These are phyloP conservation scores for Meloidogyne floridensis DNA, from an alignment of 1,140 invertebrate species.

Conservation along the genomic window DNA sequence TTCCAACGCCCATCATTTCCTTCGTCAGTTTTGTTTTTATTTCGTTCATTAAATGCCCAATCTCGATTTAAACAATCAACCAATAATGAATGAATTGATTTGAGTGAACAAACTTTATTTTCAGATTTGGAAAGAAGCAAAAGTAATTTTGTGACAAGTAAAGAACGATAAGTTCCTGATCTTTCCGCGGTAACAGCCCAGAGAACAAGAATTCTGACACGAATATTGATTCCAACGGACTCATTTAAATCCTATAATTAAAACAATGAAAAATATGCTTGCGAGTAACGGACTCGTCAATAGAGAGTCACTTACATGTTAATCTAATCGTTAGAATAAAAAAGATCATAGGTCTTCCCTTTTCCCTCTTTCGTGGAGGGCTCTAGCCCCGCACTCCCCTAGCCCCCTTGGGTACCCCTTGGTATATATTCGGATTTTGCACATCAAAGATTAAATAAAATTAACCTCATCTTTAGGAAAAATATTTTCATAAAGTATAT, in stretches of 20 bases:
- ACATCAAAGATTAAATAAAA: background rate
- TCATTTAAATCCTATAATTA: slow-evolving; percentile 3
- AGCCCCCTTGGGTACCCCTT: too few relatives aligned
- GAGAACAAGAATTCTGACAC: slow-evolving; percentile 39
- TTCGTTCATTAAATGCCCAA: slow-evolving; percentile 31
- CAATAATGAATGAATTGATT: slow-evolving; percentile 41
- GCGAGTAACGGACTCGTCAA: too few relatives aligned
- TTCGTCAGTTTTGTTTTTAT: slow-evolving; percentile 23
- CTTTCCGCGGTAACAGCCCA: slow-evolving; percentile 49
- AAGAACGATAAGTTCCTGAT: slow-evolving; percentile 47
- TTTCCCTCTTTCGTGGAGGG: too few relatives aligned
- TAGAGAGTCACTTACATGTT: too few relatives aligned
- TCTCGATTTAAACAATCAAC: slow-evolving; percentile 48
- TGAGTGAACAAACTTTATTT: slow-evolving; percentile 32
- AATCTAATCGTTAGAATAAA: too few relatives aligned
- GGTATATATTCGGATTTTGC: too few relatives aligned
- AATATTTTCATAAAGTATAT: slow-evolving; percentile 42
- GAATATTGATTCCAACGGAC: slow-evolving; percentile 27
- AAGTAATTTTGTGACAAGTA: slow-evolving; percentile 43
- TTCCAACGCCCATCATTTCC: slow-evolving; percentile 29
- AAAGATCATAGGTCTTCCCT: too few relatives aligned
- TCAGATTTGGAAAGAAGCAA: background rate
- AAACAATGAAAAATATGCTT: background rate
- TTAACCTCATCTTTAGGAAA: slow-evolving; percentile 29
- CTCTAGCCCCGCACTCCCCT: too few relatives aligned